Percentiles rank a stretch among this genome's conserved stretches.
Evolutionary conservation across 2,797 vertebrate genomes (phyloP).

Genomic region (Orestias chungarensis): DNA sequence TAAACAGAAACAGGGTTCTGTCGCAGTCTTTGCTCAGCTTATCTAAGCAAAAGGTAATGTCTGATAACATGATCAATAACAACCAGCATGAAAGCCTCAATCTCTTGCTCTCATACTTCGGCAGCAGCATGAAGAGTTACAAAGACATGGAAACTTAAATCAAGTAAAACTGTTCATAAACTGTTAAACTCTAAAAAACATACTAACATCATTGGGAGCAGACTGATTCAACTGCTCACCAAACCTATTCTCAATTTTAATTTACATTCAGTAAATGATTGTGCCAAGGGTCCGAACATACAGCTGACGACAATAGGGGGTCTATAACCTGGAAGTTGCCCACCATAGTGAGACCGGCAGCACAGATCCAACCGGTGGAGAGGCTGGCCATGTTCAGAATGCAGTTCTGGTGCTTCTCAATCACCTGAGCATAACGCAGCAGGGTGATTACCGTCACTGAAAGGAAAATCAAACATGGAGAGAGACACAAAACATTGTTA

Average conservation of each 20-base stretch:
- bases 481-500: background rate
- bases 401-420: constrained; percentile 86
- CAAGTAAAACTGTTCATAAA: too few species aligned
- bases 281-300: background rate
- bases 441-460: constrained; percentile 88
- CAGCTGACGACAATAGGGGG: background rate
- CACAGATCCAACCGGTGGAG: constrained; percentile 87
- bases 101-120: too few species aligned
- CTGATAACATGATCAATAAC: too few species aligned
- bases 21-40: too few species aligned
- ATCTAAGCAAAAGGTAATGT: too few species aligned
- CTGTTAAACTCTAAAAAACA: background rate
- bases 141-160: too few species aligned
- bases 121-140: too few species aligned
- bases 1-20: too few species aligned
- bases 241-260: background rate
- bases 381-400: constrained; percentile 88
- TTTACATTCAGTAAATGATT: constrained; percentile 8
- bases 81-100: too few species aligned
- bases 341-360: constrained; percentile 89
- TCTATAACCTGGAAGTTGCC: constrained; percentile 89
- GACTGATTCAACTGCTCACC: background rate
- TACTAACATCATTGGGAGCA: background rate
- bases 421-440: constrained; percentile 88
- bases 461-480: background rate